These are phyloP conservation scores for Arizona elegans DNA, from an alignment of 2,113 vertebrate species.

Conservation along the genomic window DNA sequence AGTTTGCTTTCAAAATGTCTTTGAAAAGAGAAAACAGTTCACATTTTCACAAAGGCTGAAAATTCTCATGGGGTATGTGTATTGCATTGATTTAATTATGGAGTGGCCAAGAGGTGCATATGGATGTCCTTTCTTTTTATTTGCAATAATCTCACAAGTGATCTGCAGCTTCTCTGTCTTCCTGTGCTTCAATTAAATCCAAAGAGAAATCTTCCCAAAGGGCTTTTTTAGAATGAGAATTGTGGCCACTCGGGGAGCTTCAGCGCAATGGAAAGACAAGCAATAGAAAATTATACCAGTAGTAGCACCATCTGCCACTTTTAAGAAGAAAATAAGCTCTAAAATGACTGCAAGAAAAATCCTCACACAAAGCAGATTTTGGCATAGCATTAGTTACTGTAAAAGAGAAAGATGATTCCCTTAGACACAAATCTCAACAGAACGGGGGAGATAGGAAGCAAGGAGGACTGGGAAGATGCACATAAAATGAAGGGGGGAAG, in stretches of 20 bases:
- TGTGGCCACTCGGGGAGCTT: neutral
- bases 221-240: neutral
- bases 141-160: neutral
- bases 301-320: neutral
- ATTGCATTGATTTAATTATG: neutral
- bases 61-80: neutral
- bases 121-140: neutral
- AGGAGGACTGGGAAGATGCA: neutral
- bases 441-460: neutral
- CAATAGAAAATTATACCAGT: neutral
- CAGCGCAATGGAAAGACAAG: neutral
- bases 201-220: neutral
- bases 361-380: neutral
- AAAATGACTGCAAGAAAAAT: neutral
- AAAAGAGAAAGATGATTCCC: neutral
- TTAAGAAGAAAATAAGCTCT: neutral
- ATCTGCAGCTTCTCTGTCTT: neutral
- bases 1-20: neutral
- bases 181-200: neutral
- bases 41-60: neutral
- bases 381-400: neutral
- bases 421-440: neutral
- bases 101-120: neutral
- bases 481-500: neutral
- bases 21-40: neutral